Evolutionary conservation across 2,797 vertebrate genomes (phyloP).

Genomic region (Propithecus perrieri): DNA sequence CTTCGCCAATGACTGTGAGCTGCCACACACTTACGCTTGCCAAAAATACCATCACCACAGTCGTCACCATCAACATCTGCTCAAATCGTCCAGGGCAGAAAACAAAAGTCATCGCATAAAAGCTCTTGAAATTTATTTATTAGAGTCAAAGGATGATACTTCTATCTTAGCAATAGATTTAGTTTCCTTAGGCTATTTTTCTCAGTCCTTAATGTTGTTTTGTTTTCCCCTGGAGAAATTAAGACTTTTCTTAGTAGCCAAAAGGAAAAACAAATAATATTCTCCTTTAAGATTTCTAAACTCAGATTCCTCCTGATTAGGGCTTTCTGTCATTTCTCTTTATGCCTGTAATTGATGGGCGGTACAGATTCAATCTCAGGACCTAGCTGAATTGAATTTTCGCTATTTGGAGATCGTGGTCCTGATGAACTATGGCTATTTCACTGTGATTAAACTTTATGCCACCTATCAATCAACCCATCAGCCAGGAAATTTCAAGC

Average conservation of each 20-base stretch:
- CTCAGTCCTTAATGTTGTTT: neutral
- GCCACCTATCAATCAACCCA: neutral
- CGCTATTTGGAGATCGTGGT: neutral
- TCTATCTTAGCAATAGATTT: neutral
- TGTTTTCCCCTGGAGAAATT: neutral
- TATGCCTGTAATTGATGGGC: neutral
- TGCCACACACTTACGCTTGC: neutral
- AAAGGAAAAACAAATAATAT: neutral
- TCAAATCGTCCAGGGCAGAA: neutral
- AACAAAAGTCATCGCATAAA: neutral
- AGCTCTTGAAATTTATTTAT: neutral
- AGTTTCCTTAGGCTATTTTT: neutral
- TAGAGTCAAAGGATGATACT: neutral
- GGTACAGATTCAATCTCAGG: neutral
- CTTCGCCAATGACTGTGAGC: neutral
- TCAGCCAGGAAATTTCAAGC: neutral
- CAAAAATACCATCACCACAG: neutral
- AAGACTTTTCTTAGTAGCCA: neutral
- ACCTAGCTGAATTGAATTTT: neutral
- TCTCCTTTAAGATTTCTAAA: neutral
- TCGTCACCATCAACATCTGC: neutral
- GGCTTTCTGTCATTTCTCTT: neutral
- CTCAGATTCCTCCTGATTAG: neutral
- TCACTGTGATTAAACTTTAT: conserved; percentile 24
- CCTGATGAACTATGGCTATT: neutral